Base-by-base conservation (phyloP, 2,888 invertebrate species). In the Altica lythri region DNA sequence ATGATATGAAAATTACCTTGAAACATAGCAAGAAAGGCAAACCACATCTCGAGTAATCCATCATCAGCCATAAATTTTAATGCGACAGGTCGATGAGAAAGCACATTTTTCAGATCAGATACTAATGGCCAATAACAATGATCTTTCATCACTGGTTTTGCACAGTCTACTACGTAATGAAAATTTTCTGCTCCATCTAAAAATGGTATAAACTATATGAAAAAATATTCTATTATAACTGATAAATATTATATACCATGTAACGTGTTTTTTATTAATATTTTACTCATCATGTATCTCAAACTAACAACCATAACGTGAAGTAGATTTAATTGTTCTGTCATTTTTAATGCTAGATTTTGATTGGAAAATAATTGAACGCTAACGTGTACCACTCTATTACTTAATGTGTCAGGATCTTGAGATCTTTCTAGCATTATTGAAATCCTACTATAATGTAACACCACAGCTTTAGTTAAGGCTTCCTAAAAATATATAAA, bases 41-140 rank as follows among this genome's bases (percentile, higher is more conserved):
- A 93, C 97, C 97, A 98, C 89, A 95, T 90, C 68, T 92, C 88
- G 34, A 96, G 83, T n/a, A 97, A 82, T 57, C 88, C 85, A 70
- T 90, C 88, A 71, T 96, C 93, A 45, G 87, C 85, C 77, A 97
- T 83, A 73, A 98, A 96, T 71, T 90, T 85, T 64, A 92, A 77
- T 10, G 96, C 95, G 2, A 98, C 93, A 10, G 91, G 90, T 69
- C 88, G 85, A 73, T 98, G 97, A 0, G 95, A 93, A 10, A 98
- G 81, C 45, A 98, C 91, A 75, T 97, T 98, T 73, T 96, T 96
- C 65, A 98, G 85, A 78, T 98, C 97, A 0, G 95, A 95, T 25
- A 97, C 95, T 4, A 97, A 81, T 1, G 97, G 96, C 97, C 97
- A 98, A 76, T 96, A 97, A 77, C 95, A 95, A 75, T 98, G 97